Conservation (phyloP, 2,113 vertebrate species). For the Cyprinodon brontotheroides region DNA sequence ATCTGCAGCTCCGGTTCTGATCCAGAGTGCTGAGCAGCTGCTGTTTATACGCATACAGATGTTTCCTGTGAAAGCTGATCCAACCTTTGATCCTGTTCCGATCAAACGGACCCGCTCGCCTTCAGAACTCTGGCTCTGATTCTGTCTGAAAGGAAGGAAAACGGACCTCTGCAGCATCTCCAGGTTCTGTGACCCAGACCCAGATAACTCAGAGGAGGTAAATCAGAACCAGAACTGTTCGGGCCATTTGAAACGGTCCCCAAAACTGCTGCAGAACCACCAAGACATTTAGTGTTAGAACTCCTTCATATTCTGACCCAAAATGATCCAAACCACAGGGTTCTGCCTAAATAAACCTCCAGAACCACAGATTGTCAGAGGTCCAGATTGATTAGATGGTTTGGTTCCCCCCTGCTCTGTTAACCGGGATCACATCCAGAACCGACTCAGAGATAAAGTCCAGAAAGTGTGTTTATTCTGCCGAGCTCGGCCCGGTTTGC, state of each 20-base stretch:
- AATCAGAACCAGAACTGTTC: neutral
- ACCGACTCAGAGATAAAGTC: neutral
- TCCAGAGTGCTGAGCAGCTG: constrained; percentile 27
- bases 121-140: neutral
- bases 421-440: constrained; percentile 9
- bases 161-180: neutral
- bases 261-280: neutral
- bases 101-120: constrained; percentile 37
- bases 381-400: neutral
- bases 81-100: constrained; percentile 41
- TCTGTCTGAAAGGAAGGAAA: neutral
- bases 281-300: neutral
- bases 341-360: neutral
- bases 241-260: neutral
- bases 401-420: no score
- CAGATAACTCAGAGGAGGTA: neutral
- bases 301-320: no score
- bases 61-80: constrained; percentile 61
- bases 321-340: neutral
- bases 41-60: constrained; percentile 65
- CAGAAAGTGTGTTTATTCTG: constrained; percentile 26
- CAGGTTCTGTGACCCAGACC: neutral
- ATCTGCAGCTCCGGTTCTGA: constrained; percentile 9
- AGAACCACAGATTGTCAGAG: neutral
- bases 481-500: constrained; percentile 56